Conservation (phyloP, 2,888 invertebrate genomes). For the Troides aeacus region DNA sequence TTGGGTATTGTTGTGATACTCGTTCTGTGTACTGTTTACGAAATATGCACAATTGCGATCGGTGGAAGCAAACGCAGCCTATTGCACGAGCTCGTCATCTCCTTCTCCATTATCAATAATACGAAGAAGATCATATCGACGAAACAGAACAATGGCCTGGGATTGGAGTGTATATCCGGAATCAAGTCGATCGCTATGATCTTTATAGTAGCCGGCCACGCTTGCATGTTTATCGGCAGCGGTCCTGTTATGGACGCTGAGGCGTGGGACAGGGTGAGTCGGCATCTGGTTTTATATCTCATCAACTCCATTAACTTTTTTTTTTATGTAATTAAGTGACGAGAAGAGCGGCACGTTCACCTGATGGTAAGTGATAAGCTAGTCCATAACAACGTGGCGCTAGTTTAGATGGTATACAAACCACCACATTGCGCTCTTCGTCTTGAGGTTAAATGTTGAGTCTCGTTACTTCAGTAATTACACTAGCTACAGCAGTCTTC, state of each 20-base stretch:
- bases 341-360: too few relatives aligned
- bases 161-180: conserved; percentile 83
- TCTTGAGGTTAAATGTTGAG: too few relatives aligned
- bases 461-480: too few relatives aligned
- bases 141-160: conserved; percentile 78
- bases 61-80: conserved; percentile 53
- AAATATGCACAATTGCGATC: conserved; percentile 58
- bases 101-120: conserved; percentile 82
- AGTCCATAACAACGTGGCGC: too few relatives aligned
- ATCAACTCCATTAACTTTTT: too few relatives aligned
- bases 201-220: conserved; percentile 84
- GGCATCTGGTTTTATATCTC: too few relatives aligned
- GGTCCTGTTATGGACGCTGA: conserved; percentile 84
- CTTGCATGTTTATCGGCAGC: conserved; percentile 82
- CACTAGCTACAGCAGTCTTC: too few relatives aligned
- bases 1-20: conserved; percentile 67
- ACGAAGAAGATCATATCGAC: conserved; percentile 80
- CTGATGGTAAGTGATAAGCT: too few relatives aligned
- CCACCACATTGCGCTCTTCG: too few relatives aligned
- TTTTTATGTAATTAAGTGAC: too few relatives aligned
- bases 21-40: conserved; percentile 71
- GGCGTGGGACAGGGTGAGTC: conserved; percentile 81
- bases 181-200: conserved; percentile 85
- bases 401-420: too few relatives aligned
- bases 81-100: conserved; percentile 55